A percentile compares a stretch with the other conserved stretches of the same genome.
These are phyloP conservation scores for Noctilio leporinus DNA, from an alignment of 2,113 vertebrate genomes.

Conservation along the genomic window DNA sequence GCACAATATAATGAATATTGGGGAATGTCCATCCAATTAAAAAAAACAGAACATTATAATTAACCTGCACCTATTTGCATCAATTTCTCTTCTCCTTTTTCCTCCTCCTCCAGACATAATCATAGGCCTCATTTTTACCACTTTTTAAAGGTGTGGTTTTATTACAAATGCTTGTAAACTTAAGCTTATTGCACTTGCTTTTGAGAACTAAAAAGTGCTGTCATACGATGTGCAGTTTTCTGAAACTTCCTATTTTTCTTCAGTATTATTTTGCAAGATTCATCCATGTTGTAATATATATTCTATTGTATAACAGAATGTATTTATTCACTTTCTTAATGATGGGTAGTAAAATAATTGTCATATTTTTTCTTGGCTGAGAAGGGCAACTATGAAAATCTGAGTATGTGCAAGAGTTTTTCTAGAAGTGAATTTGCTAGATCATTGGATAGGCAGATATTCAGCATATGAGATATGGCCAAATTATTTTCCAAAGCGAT, in stretches of 20 bases:
- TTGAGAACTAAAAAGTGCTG: neutral
- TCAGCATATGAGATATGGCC: neutral
- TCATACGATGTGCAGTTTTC: neutral
- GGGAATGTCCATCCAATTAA: neutral
- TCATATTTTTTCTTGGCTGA: neutral
- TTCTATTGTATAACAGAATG: neutral
- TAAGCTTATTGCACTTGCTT: neutral
- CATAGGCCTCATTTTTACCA: neutral
- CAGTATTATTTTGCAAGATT: neutral
- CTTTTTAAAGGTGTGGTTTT: neutral
- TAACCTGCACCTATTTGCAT: neutral
- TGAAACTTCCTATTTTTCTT: neutral
- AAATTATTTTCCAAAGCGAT: neutral
- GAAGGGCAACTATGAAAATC: neutral
- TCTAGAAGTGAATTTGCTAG: neutral
- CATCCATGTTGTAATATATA: neutral
- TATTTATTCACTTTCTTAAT: neutral
- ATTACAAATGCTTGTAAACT: neutral
- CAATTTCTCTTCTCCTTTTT: neutral
- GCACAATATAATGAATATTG: neutral
- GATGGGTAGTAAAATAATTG: neutral
- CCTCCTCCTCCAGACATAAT: neutral
- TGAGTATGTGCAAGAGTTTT: neutral
- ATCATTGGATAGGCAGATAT: neutral
- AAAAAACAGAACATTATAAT: neutral